Base-by-base conservation (phyloP, 2,888 invertebrate genomes). In the Drosophila dives region DNA sequence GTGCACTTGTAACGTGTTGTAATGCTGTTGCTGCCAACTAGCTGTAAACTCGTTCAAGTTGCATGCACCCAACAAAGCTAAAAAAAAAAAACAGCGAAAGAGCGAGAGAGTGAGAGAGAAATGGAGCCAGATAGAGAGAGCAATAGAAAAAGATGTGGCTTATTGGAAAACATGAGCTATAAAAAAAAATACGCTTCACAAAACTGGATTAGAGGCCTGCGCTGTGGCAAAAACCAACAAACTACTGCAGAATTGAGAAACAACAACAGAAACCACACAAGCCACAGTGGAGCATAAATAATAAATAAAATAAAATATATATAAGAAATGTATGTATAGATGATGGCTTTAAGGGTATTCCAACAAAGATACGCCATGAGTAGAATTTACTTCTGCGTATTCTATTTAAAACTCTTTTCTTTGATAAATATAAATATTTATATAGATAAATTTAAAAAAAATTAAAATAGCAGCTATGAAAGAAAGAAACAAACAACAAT, bases 1-100 rank as follows among this genome's bases (percentile, higher is more conserved):
- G 77, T 86, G 85, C 88, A 88, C 86, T 86, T 86, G 88, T 81
- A 83, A 83, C 83, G 70, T 77, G 86, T 84, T 87, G 72, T 71
- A 78, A 81, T 64, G 63, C 17, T 81, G 75, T 40, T 63, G 40
- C 29, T 61, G 61, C 55, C 67, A 58, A 73, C 69, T 81, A 82
- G 85, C 82, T 87, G 85, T 82, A 85, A 85, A 84, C 84, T 84
- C 67, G 82, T 77, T 81, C 74, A 70, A 67, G 80, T 82, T 80
- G 75, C 71, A 80, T 74, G 78, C 62, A 60, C 54, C 64, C 49
- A 64, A 40, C 60, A 56, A 54, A 53, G 51, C 55, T 26, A 49
- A 64, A 49, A 60, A 48, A 23, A 23, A 38, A 26, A 26, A 29
- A 34, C 29, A 45, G 15, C 36, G 48, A n/a, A 36, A 38, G 42